Base-by-base conservation (phyloP, 2,888 invertebrate species). In the Agrotis ipsilon region DNA sequence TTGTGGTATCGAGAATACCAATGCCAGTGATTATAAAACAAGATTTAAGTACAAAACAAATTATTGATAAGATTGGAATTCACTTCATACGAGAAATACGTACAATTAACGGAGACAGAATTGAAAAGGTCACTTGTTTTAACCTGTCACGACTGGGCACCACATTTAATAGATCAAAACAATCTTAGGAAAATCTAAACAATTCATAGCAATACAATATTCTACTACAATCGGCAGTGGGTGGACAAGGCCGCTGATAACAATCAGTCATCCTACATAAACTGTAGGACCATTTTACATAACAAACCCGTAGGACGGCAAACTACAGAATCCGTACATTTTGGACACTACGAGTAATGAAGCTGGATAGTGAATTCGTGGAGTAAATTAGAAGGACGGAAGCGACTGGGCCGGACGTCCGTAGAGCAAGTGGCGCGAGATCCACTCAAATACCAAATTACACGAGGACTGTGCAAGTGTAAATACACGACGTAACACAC, bases 321-420 rank as follows among this genome's bases (percentile, higher is more conserved):
- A 59, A 77, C n/a, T 65, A 68, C 58, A 54, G 43, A 76, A 64
- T 71, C 49, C 45, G 64, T 59, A 61, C 19, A 77, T 72, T 58
- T 70, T 70, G 45, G 21, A 76, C 67, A 75, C 68, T 59, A 67
- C 72, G 57, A 70, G 74, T 76, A 80, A 78, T 82, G 68, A 69
- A 82, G 68, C 80, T 73, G 70, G 80, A 80, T 78, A 65, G 77
- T 68, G 46, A 75, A 82, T 82, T 83, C 75, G 70, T 75, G 46
- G 73, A 78, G 86, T 81, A 84, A 84, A 85, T 86, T 86, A 86
- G 76, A 72, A 71, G 82, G 84, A 80, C 82, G 86, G 81, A 86
- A 80, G 81, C 80, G 77, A 67, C 75, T 72, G 67, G 72, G 60
- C 79, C 86, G 85, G 86, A 85, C 61, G 60, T 85, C 86, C 85